Evolutionary conservation across 2,888 invertebrate genomes (phyloP).

Genomic region (Cepaea hortensis): DNA sequence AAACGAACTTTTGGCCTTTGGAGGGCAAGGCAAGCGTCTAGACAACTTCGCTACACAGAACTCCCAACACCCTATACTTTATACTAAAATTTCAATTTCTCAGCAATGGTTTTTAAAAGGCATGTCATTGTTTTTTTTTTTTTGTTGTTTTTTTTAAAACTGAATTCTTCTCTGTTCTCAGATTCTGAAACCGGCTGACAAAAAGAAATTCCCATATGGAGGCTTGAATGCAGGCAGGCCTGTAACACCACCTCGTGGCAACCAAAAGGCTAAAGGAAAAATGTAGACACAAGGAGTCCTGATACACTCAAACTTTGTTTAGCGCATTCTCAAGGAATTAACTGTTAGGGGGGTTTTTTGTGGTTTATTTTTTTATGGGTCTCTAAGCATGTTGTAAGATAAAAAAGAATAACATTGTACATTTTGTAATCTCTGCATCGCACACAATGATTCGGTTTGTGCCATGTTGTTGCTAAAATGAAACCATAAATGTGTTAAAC

Average conservation of each 20-base stretch:
- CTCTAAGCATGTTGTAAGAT: neutral
- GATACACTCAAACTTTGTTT: too few species aligned
- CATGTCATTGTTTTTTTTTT: neutral
- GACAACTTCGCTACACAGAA: too few species aligned
- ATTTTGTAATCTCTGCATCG: neutral
- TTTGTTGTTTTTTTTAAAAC: neutral
- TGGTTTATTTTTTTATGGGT: neutral
- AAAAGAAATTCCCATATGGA: conserved; percentile 98
- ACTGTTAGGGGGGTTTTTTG: neutral
- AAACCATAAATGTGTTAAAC: neutral
- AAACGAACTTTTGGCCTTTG: too few species aligned
- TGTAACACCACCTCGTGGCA: conserved; percentile 92
- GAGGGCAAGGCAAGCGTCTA: too few species aligned
- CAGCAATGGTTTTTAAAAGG: neutral
- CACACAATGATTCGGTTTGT: neutral
- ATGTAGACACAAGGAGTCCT: conserved; percentile 52
- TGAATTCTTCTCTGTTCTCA: conserved; percentile 75
- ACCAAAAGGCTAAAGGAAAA: conserved; percentile 72
- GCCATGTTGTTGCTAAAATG: neutral
- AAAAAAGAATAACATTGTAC: neutral
- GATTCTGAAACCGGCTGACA: conserved; percentile 99
- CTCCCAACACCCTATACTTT: too few species aligned
- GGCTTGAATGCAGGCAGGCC: conserved; percentile 95
- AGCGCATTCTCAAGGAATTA: too few species aligned
- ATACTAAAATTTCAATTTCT: neutral